phyloP scores from a whole-genome alignment of 2,113 vertebrate species.

The Apus apus region DNA sequence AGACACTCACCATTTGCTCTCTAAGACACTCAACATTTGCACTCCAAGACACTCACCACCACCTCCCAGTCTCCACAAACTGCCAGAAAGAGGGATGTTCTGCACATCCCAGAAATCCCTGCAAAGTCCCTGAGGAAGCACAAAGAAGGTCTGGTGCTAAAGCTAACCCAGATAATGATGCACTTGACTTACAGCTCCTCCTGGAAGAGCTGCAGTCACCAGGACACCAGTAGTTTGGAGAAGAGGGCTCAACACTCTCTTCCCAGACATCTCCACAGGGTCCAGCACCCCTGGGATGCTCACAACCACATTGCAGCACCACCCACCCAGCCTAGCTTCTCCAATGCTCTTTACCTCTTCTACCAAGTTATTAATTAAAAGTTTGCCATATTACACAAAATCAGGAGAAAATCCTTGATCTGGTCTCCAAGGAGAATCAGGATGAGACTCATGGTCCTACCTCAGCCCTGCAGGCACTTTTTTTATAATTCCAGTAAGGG shows the following conservation, averaged over 20 bases:
- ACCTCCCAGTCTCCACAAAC: not conserved
- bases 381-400: accelerated
- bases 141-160: not conserved
- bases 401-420: not conserved
- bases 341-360: accelerated
- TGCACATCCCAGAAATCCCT: not conserved
- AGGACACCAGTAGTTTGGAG: not conserved
- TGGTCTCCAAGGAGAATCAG: not conserved
- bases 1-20: too few species aligned
- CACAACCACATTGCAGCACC: not conserved
- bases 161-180: accelerated
- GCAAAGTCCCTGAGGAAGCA: not conserved
- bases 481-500: not conserved
- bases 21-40: too few species aligned
- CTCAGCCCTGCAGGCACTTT: accelerated
- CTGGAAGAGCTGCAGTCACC: not conserved
- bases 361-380: not conserved
- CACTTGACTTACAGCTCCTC: not conserved
- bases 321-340: not conserved
- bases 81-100: not conserved
- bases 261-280: not conserved
- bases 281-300: not conserved
- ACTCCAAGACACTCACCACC: too few species aligned
- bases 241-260: not conserved
- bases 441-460: not conserved